A percentile compares a stretch with the other conserved stretches of the same genome.
These are phyloP conservation scores for Sialia sialis DNA, from an alignment of 2,113 vertebrate species.

Conservation along the genomic window DNA sequence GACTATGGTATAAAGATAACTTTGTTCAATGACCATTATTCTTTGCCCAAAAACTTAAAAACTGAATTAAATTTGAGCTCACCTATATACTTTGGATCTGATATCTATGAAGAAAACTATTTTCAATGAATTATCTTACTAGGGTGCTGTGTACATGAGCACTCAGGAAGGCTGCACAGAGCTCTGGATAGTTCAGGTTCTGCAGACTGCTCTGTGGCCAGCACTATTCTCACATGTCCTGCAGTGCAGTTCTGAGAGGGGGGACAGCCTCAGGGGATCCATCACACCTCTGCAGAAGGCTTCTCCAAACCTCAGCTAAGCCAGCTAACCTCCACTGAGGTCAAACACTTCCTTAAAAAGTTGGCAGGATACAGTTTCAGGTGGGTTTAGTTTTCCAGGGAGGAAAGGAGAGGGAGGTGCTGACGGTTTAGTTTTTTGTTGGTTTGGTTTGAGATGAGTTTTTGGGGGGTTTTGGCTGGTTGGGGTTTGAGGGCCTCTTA, in stretches of 20 bases:
- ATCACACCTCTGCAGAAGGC: neutral
- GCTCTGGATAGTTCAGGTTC: neutral
- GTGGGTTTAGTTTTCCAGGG: accelerated
- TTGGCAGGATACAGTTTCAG: neutral
- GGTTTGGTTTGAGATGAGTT: neutral
- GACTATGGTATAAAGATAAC: neutral
- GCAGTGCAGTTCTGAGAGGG: neutral
- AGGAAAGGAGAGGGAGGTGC: accelerated
- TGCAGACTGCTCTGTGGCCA: neutral
- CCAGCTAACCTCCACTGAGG: neutral
- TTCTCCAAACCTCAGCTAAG: neutral
- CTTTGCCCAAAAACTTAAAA: neutral
- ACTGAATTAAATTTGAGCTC: neutral
- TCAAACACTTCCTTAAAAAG: neutral
- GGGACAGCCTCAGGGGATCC: neutral
- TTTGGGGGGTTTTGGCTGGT: accelerated
- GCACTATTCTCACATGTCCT: accelerated
- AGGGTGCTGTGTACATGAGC: accelerated
- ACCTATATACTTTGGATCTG: neutral
- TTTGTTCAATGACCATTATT: neutral
- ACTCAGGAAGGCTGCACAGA: neutral
- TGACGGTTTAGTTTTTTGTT: neutral
- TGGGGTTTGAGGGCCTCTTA: too few species aligned
- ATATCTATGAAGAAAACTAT: neutral
- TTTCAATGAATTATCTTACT: neutral